phyloP scores from a whole-genome alignment of 2,888 invertebrate species.

The Orthonevra nobilis region DNA sequence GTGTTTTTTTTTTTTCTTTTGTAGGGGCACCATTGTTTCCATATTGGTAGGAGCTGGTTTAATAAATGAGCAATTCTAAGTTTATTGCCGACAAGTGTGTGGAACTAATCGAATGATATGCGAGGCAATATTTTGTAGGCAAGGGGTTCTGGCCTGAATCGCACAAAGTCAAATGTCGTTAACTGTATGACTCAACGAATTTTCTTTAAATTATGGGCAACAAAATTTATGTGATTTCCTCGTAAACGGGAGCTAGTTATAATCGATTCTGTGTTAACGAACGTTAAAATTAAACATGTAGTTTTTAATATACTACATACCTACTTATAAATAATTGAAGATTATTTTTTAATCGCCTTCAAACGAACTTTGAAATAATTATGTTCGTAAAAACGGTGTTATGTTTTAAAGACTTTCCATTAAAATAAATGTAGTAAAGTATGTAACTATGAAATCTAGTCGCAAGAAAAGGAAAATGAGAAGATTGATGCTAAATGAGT shows the following conservation, averaged over 20 bases:
- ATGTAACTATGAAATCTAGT: too few relatives aligned
- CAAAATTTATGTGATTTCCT: background rate
- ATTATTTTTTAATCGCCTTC: too few relatives aligned
- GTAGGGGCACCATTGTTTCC: constrained; percentile 34
- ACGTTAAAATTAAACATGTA: too few relatives aligned
- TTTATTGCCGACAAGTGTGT: constrained; percentile 66
- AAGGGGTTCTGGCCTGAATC: constrained; percentile 27
- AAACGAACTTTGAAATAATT: too few relatives aligned
- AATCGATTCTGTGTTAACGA: background rate
- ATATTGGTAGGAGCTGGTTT: constrained; percentile 33
- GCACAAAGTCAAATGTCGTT: constrained; percentile 1
- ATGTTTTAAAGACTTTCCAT: too few relatives aligned
- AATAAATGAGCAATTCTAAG: constrained; percentile 52
- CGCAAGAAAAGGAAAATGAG: too few relatives aligned
- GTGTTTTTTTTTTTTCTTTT: constrained; percentile 10
- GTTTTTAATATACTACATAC: too few relatives aligned
- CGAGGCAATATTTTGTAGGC: constrained; percentile 19
- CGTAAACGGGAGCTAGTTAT: background rate
- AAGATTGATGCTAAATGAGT: too few relatives aligned
- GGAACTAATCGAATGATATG: constrained; percentile 61
- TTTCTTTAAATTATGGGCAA: background rate
- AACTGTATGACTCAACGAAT: constrained; percentile 38
- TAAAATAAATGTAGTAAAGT: too few relatives aligned
- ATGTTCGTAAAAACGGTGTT: too few relatives aligned
- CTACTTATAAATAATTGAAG: too few relatives aligned